Evolutionary conservation across 1,140 invertebrate species (phyloP).

Genomic region (Caenorhabditis remanei): DNA sequence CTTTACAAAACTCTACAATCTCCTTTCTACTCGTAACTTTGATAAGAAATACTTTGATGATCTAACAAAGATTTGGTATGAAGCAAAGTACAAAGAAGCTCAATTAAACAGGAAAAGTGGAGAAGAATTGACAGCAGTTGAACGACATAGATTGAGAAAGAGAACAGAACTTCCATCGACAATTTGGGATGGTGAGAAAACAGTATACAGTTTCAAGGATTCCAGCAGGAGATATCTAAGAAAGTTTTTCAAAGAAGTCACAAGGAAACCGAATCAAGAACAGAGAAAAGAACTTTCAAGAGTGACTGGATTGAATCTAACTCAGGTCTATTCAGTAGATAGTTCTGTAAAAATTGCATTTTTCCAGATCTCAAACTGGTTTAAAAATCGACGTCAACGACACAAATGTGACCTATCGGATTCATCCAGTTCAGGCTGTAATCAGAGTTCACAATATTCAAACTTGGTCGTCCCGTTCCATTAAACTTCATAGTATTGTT

Average conservation of each 20-base stretch:
- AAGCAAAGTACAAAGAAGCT: constrained; percentile 90
- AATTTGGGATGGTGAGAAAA: constrained; percentile 99
- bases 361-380: constrained; percentile 80
- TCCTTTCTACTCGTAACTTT: constrained; percentile 81
- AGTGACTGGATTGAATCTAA: constrained; percentile 89
- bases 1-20: constrained; percentile 60
- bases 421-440: not conserved
- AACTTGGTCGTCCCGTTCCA: not conserved
- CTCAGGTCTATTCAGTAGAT: constrained; percentile 81
- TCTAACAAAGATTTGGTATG: constrained; percentile 94
- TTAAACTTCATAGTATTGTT: not conserved
- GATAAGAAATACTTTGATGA: constrained; percentile 86
- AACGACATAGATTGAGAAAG: constrained; percentile 92
- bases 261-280: constrained; percentile 92
- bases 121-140: constrained; percentile 84
- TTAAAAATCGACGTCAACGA: constrained; percentile 67
- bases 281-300: constrained; percentile 92
- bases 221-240: constrained; percentile 82
- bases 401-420: constrained; percentile 56
- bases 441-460: not conserved
- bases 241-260: constrained; percentile 80
- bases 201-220: constrained; percentile 97
- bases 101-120: constrained; percentile 54
- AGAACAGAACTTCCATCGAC: constrained; percentile 95
- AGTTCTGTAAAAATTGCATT: not conserved